These are phyloP conservation scores for Nettapus auritus DNA, from an alignment of 2,113 vertebrate genomes.

Conservation along the genomic window DNA sequence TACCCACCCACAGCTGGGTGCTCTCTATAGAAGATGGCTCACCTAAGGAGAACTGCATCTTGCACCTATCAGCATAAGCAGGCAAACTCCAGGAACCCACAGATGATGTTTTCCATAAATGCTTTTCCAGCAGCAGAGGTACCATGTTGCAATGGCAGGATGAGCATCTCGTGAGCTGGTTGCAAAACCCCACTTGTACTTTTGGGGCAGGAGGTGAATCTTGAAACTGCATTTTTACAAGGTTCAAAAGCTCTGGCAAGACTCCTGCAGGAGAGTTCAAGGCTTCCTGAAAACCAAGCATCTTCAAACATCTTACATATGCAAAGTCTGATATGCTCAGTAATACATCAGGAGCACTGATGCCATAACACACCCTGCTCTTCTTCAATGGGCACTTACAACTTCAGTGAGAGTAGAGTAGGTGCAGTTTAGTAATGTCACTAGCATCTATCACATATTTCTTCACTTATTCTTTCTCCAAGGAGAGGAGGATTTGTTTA, in stretches of 20 bases:
- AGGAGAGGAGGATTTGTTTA: neutral
- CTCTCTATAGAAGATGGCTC: neutral
- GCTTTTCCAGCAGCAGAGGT: neutral
- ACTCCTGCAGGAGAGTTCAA: neutral
- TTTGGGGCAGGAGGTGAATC: neutral
- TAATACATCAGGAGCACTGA: neutral
- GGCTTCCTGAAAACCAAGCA: neutral
- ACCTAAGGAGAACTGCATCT: too few species aligned
- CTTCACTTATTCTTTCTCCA: neutral
- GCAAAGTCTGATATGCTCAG: neutral
- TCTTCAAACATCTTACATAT: neutral
- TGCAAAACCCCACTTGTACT: slow-evolving; percentile 4
- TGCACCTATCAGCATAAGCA: neutral
- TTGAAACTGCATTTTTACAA: neutral
- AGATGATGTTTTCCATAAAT: neutral
- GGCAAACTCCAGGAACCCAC: neutral
- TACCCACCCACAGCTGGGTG: neutral
- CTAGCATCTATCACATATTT: neutral
- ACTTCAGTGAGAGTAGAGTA: neutral
- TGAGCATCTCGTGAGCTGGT: neutral
- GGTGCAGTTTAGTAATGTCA: neutral
- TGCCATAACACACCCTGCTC: neutral
- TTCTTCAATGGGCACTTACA: neutral
- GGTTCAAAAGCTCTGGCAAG: neutral
- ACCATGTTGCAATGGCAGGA: neutral